Conservation (phyloP, 2,113 vertebrate genomes). For the Scalopus aquaticus region DNA sequence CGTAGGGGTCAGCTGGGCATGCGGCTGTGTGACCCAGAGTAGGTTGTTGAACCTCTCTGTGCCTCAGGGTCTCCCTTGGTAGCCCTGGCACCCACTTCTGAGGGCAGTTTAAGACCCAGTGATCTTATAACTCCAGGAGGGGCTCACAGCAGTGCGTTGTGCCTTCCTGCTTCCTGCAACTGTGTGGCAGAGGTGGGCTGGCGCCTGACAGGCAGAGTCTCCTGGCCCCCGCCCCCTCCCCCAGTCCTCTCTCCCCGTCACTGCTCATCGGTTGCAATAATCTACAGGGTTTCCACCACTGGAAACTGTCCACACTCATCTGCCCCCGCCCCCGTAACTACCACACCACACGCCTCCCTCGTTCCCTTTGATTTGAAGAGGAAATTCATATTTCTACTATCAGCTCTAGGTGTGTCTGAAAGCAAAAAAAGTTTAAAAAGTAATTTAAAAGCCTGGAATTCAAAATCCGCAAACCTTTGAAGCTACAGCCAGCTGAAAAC, state of each 20-base stretch:
- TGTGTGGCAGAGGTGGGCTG: neutral
- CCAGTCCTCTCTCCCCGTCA: accelerated
- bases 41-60: neutral
- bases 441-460: slow-evolving; percentile 45
- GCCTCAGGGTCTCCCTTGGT: neutral
- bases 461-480: slow-evolving; percentile 59
- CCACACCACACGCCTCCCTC: neutral
- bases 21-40: neutral
- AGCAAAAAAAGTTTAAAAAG: neutral
- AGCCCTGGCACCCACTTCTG: neutral
- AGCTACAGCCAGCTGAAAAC: slow-evolving; percentile 63
- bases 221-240: neutral
- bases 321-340: neutral
- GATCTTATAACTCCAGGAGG: accelerated
- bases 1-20: accelerated
- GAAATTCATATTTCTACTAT: slow-evolving; percentile 63
- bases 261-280: neutral
- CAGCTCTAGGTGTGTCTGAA: slow-evolving; percentile 24
- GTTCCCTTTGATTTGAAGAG: slow-evolving; percentile 14
- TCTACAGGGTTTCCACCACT: neutral
- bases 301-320: neutral
- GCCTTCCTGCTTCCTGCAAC: neutral
- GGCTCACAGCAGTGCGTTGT: too few relatives aligned
- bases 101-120: neutral
- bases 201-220: neutral